Evolutionary conservation across 2,888 invertebrate genomes (phyloP), one percentile per base, ranked within the genome.

Genomic region (Conchocele bisecta): DNA sequence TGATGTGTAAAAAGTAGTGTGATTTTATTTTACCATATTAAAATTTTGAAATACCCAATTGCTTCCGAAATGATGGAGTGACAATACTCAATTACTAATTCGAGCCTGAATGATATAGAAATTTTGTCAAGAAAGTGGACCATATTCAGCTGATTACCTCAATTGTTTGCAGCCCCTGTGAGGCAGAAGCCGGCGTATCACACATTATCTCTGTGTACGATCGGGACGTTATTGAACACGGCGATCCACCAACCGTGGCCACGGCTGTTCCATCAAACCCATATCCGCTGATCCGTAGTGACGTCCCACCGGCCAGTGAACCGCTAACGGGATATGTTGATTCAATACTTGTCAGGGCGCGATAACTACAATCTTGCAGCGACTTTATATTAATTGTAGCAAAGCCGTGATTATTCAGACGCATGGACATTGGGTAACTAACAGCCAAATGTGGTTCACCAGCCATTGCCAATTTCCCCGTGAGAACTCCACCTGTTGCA

Each of bases 141-240:
- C 39, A 59, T 54, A 1, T 67, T 15, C n/a, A 46, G 15, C 35
- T 58, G 54, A n/a, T 29, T 31, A 17, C 72, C 67, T 29, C n/a
- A n/a, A n/a, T n/a, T n/a, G n/a, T n/a, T n/a, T n/a, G n/a, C n/a
- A n/a, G n/a, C n/a, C n/a, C 46, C 44, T 75, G 67, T 3, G 61
- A 57, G 9, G 70, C 41, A 24, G 75, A 75, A 7, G 71, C 63
- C 9, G 76, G 78, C 0, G 80, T 82, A 41, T 75, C 75, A 53
- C 82, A 83, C 1, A 65, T 48, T 22, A 83, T 78, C 41, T 81
- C 53, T 37, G 82, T 80, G 59, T 80, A 84, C 1, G 76, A 70
- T 26, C 74, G 74, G 22, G 73, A 50, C 15, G 64, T 24, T 11
- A 86, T 67, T 2, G 35, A 46, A 60, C 86, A 86, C 0, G 64